Conservation (phyloP, 2,797 vertebrate species). For the Anolis apletophallus region DNA sequence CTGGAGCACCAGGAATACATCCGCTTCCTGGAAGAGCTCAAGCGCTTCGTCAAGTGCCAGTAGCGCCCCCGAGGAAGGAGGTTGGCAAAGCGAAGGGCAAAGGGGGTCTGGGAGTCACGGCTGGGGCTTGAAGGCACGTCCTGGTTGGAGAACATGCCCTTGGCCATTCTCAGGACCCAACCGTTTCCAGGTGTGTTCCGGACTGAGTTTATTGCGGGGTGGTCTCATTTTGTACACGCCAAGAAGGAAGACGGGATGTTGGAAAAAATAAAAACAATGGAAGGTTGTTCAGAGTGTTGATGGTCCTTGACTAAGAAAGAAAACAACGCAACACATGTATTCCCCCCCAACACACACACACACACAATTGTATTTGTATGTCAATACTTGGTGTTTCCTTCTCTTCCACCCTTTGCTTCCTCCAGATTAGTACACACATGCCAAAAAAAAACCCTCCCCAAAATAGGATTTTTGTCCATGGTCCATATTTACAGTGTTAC, state of each 20-base stretch:
- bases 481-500: slow-evolving; percentile 30
- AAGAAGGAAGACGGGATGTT: slow-evolving; percentile 38
- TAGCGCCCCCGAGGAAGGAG: slow-evolving; percentile 62
- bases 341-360: no score
- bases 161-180: background rate
- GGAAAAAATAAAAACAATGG: slow-evolving; percentile 69
- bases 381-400: background rate
- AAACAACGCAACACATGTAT: no score
- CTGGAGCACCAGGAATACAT: slow-evolving; percentile 97
- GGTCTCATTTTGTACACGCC: slow-evolving; percentile 48
- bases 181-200: background rate
- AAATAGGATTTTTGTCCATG: slow-evolving; percentile 11
- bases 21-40: slow-evolving; percentile 92
- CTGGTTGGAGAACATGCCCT: background rate
- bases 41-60: slow-evolving; percentile 91
- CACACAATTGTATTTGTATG: no score
- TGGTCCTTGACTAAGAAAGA: no score
- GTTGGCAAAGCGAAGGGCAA: no score
- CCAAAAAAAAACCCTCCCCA: background rate
- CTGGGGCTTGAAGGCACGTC: background rate
- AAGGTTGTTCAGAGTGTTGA: no score
- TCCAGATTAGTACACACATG: slow-evolving; percentile 16
- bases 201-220: background rate
- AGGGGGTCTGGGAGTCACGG: background rate
- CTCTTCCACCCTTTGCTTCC: background rate